Conservation (phyloP, 37 sponge, comb jelly and placozoan species). For the Aplysina aerophoba region DNA sequence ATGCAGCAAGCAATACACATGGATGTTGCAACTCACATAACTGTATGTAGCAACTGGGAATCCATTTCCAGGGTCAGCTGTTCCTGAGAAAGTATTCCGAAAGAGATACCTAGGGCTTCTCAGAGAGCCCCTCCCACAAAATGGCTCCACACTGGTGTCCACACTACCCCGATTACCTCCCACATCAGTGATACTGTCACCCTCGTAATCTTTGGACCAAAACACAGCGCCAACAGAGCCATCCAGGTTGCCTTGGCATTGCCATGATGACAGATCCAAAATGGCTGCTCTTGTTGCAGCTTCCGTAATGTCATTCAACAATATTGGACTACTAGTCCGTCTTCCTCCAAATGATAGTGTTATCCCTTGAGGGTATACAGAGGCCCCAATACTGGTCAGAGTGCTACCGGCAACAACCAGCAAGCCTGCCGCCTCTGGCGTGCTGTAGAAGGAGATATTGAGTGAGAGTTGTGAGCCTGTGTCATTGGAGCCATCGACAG, state of each 20-base stretch:
- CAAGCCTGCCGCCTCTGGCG: neutral
- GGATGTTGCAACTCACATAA: too few species aligned
- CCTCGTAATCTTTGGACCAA: neutral
- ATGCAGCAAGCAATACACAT: too few species aligned
- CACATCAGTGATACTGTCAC: neutral
- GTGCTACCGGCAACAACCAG: neutral
- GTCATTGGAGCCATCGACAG: neutral
- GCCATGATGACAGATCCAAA: slow-evolving; percentile 40
- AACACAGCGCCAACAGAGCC: neutral
- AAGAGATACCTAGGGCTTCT: slow-evolving; percentile 51
- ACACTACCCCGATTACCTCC: neutral
- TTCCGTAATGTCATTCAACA: neutral
- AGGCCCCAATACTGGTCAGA: neutral
- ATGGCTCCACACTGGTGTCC: slow-evolving; percentile 46
- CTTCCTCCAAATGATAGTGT: slow-evolving; percentile 10
- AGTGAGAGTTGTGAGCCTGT: neutral
- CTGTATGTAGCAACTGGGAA: too few species aligned
- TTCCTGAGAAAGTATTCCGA: neutral
- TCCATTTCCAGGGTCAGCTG: too few species aligned
- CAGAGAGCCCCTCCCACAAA: slow-evolving; percentile 65
- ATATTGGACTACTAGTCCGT: neutral
- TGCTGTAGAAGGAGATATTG: slow-evolving; percentile 1
- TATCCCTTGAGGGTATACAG: neutral
- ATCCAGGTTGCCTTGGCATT: neutral
- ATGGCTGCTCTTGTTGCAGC: neutral